Evolutionary conservation across 2,888 invertebrate species (phyloP).

Genomic region (Phyto melanocephala): DNA sequence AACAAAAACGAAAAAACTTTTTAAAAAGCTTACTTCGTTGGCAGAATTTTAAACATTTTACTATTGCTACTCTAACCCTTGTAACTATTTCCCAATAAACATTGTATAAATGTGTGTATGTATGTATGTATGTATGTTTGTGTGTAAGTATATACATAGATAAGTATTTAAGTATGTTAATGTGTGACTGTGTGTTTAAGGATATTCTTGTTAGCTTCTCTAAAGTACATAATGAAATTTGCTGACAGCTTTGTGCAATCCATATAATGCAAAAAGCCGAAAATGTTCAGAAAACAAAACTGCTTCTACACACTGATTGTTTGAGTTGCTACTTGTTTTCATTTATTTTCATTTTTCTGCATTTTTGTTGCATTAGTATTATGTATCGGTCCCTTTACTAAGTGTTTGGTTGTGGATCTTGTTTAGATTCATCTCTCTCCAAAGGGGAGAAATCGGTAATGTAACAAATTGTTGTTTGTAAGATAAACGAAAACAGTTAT

Average conservation of each 20-base stretch:
- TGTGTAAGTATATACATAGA: too few species aligned
- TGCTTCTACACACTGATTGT: neutral
- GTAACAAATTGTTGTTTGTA: constrained; percentile 33
- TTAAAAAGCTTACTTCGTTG: constrained; percentile 43
- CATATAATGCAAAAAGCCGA: constrained; percentile 47
- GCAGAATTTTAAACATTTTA: constrained; percentile 47
- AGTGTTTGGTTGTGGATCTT: neutral
- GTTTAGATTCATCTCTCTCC: constrained; percentile 11
- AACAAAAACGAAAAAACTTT: neutral
- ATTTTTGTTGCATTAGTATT: neutral
- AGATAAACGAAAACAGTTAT: constrained; percentile 31
- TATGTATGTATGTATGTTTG: too few species aligned
- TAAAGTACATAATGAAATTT: constrained; percentile 61
- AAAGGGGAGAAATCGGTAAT: constrained; percentile 7
- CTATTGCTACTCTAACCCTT: neutral
- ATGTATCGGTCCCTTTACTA: too few species aligned
- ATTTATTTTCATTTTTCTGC: constrained; percentile 1
- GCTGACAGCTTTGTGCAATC: constrained; percentile 59
- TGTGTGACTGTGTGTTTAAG: neutral
- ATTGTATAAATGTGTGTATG: neutral
- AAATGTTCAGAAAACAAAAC: constrained; percentile 42
- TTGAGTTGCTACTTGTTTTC: constrained; percentile 8
- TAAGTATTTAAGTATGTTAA: too few species aligned
- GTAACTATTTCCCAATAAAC: neutral
- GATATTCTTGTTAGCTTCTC: constrained; percentile 37